Evolutionary conservation across 2,797 vertebrate species (phyloP), one percentile per base, ranked within the genome.

Genomic region (Semaprochilodus insignis): DNA sequence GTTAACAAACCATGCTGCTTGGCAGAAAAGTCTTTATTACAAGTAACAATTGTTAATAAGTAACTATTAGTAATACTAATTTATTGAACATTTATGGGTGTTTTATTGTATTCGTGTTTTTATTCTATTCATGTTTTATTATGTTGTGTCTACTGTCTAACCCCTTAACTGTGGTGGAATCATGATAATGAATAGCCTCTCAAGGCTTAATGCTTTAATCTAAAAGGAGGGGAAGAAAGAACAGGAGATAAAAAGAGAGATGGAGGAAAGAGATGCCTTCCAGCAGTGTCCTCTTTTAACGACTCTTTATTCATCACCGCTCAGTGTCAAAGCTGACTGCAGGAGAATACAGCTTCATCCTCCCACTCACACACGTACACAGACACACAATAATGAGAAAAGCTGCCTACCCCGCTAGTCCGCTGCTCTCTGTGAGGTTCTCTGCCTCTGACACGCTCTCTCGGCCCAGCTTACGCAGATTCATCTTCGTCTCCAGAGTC

Each of bases 401-500:
- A 67, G 19, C 44, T 27, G 48, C 89, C 92, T 90, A 97, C 96
- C 95, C 88, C 10, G 93, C 86, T 85, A 81, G 89, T 51, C 82
- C 4, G 1, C 92, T 89, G 7, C 87, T 88, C 77, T 96, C 94
- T 74, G 82, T 89, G 7, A 90, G 7, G 0, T 40, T 90, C 81
- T 93, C 0, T 0, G 90, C 82, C 69, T 95, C 95, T 3, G 93
- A 94, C 1, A 90, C 88, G 40, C 80, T 91, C 17, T 97, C 96
- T 89, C 94, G 95, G 54, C 96, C 95, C 81, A 97, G 92, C 79
- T 96, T 97, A 87, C 93, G 95, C 87, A 97, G 92, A 90, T 97
- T 96, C 96, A 97, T 96, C 89, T 97, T 97, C 0, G 97, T 97
- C 91, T 97, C 94, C 5, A 97, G 93, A 0, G 96, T 96, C 95